These are phyloP conservation scores for Meriones psammophilus DNA, from an alignment of 2,797 vertebrate species.

Conservation along the genomic window DNA sequence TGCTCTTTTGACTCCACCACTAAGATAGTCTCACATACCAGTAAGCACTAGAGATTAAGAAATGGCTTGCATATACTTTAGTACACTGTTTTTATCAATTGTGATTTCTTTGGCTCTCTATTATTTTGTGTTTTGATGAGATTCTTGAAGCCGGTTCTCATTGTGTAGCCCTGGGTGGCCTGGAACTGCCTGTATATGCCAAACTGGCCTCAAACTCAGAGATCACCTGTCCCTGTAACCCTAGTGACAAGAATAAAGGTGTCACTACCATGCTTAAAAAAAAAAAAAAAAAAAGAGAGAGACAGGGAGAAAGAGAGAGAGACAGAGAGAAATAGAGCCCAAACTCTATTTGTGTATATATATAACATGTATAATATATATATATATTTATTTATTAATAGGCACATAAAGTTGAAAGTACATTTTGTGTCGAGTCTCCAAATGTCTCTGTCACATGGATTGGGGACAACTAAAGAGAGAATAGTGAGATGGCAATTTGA, in stretches of 20 bases:
- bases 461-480: background rate
- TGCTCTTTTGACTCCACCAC: background rate
- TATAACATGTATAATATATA: too few relatives aligned
- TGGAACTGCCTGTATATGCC: too few relatives aligned
- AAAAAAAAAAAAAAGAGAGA: too few relatives aligned
- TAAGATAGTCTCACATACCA: background rate
- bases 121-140: background rate
- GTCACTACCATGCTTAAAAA: background rate
- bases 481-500: background rate
- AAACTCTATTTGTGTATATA: too few relatives aligned
- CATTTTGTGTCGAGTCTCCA: background rate
- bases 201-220: too few relatives aligned
- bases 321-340: background rate
- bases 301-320: background rate
- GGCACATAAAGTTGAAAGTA: background rate
- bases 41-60: background rate
- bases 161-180: background rate
- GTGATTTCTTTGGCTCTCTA: background rate
- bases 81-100: background rate
- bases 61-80: background rate
- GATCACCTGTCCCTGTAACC: background rate
- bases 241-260: too few relatives aligned
- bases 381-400: background rate
- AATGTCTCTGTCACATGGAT: background rate
- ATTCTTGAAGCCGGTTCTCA: background rate